These are phyloP conservation scores for Trichopoda pennipes DNA, from an alignment of 2,888 invertebrate species.

Conservation along the genomic window DNA sequence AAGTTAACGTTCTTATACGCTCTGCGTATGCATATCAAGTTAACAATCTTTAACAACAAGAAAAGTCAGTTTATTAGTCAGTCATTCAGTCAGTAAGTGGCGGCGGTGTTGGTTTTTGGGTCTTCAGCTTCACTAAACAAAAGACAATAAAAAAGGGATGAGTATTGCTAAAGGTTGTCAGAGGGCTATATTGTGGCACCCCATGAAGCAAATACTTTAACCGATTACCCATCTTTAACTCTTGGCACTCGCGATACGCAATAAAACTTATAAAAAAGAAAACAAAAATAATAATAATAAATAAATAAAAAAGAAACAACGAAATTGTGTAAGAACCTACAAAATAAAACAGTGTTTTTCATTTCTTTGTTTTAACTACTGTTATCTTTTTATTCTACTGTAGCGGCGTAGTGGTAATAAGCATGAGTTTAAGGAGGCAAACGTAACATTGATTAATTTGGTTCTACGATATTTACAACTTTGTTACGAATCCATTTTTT, in stretches of 20 bases:
- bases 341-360: conserved; percentile 57
- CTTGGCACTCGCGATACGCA: conserved; percentile 67
- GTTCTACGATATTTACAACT: too few relatives aligned
- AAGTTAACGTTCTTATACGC: conserved; percentile 58
- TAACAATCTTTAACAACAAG: conserved; percentile 66
- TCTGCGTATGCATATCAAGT: conserved; percentile 68
- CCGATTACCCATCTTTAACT: conserved; percentile 70
- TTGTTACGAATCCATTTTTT: too few relatives aligned
- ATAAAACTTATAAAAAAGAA: conserved; percentile 45
- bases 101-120: conserved; percentile 62
- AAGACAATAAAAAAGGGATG: conserved; percentile 37
- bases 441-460: neutral
- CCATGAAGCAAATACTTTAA: conserved; percentile 72
- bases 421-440: neutral
- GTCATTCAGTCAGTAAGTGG: conserved; percentile 64
- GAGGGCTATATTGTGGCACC: conserved; percentile 70
- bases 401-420: neutral
- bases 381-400: conserved; percentile 42
- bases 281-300: too few relatives aligned
- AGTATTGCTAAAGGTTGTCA: conserved; percentile 67
- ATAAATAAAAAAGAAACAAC: conserved; percentile 14
- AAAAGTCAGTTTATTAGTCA: conserved; percentile 63
- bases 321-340: conserved; percentile 49
- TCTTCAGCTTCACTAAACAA: conserved; percentile 33
- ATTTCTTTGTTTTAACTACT: conserved; percentile 68